phyloP scores from a whole-genome alignment of 2,888 invertebrate species.

The Allophyes oxyacanthae region DNA sequence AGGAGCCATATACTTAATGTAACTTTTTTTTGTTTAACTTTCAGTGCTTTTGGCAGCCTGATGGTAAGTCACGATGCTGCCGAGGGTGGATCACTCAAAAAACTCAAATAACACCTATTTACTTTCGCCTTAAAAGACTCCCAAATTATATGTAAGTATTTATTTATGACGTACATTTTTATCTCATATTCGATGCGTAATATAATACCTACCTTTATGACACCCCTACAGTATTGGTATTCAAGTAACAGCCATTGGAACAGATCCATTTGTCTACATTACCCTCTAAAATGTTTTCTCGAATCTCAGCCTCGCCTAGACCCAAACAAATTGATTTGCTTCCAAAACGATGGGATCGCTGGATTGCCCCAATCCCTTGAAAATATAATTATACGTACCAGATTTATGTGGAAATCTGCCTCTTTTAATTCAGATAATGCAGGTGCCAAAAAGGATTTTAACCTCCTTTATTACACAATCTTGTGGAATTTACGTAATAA shows the following conservation, averaged over 20 bases:
- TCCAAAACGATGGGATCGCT: slow-evolving; percentile 12
- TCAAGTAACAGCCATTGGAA: slow-evolving; percentile 39
- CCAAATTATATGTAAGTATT: no score
- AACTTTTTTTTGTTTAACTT: no score
- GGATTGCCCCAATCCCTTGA: background rate
- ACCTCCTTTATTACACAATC: no score
- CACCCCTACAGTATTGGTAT: slow-evolving; percentile 27
- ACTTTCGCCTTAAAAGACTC: no score
- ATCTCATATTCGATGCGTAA: no score
- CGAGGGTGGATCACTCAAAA: no score
- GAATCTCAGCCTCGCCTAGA: slow-evolving; percentile 16
- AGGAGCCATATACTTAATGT: no score
- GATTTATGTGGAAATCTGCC: background rate
- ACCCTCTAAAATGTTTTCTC: slow-evolving; percentile 34
- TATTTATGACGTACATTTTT: no score
- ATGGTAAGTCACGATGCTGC: no score
- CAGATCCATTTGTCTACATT: slow-evolving; percentile 45
- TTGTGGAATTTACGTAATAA: no score
- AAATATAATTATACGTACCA: background rate
- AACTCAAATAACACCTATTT: no score
- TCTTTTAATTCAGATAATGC: background rate
- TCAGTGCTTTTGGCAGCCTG: no score
- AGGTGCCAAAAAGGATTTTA: background rate
- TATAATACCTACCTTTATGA: slow-evolving; percentile 9
- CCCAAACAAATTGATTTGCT: slow-evolving; percentile 27